Base-by-base conservation (phyloP, 2,113 vertebrate genomes). In the Otus sunia region DNA sequence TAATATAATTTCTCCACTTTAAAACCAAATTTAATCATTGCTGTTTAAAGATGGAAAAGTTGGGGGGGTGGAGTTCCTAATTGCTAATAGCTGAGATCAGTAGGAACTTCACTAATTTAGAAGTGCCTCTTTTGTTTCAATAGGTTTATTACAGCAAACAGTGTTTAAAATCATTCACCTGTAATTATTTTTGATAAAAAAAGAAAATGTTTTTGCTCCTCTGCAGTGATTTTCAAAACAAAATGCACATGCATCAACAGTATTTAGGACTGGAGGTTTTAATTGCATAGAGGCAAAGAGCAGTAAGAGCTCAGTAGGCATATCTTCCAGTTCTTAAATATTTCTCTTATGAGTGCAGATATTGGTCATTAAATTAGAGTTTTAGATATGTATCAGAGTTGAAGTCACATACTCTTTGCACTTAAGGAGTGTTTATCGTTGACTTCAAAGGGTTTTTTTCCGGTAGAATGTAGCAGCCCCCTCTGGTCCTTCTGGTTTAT, bases 91-190 rank as follows among this genome's bases (percentile, higher is more conserved):
- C 86, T 94, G 89, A 82, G 91, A 95, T 91, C 91, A 91, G 96
- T 96, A 90, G 84, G 92, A 97, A 91, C 95, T 95, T 95, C 89
- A 92, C 92, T 97, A 97, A 97, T 97, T 97, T 90, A 96, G 92
- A 96, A 97, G 94, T 96, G 92, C 92, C 97, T 97, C 92, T 97
- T 97, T 97, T 97, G 96, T 97, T 97, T 97, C 94, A 91, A 95
- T 97, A 73, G 96, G 86, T 83, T 97, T 96, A 94, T 91, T 91
- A 66, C 92, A 92, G 85, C 86, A 92, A 94, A 87, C 88, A 92
- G 68, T 97, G 94, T 82, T 97, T 97, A 91, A 95, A 97, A 95
- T 97, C 89, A 90, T 94, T 96, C 95, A 95, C 92, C 74, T 95
- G 94, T 94, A 94, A 96, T 97, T 96, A 97, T 94, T 92, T 95